Conservation (phyloP, 2,113 vertebrate genomes). For the Rissa tridactyla region DNA sequence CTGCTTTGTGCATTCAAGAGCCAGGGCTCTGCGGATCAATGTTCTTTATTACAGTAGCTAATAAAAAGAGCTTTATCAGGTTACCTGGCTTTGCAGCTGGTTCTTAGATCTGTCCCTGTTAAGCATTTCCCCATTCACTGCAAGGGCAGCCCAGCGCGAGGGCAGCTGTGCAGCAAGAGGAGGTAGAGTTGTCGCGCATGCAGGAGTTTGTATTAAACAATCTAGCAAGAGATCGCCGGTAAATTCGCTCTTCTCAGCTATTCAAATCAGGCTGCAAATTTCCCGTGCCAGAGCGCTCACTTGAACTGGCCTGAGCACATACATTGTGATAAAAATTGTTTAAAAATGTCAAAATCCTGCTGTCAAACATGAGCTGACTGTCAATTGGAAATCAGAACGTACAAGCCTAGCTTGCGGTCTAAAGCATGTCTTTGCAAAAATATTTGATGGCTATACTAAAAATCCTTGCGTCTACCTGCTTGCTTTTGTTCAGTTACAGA, state of each 20-base stretch:
- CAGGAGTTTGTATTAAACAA: background rate
- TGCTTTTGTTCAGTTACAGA: background rate
- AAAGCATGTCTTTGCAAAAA: background rate
- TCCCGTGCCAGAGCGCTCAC: background rate
- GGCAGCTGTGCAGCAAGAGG: background rate
- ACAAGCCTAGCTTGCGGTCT: background rate
- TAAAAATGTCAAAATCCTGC: fast-evolving
- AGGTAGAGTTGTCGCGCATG: background rate
- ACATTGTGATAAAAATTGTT: background rate
- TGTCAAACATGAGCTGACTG: background rate
- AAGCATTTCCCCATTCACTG: background rate
- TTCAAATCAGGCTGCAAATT: background rate
- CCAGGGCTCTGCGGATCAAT: background rate
- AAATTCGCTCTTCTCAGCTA: background rate
- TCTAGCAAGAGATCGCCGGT: background rate
- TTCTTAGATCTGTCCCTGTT: background rate
- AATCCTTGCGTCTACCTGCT: background rate
- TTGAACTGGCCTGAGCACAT: background rate
- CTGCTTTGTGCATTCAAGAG: background rate
- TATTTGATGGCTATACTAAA: fast-evolving
- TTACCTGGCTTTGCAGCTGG: background rate
- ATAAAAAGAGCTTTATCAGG: conserved; percentile 37
- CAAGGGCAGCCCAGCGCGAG: background rate
- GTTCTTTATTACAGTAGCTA: conserved; percentile 33
- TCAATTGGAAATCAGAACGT: background rate